Conservation (phyloP, 2,113 vertebrate species). For the Chaetodon auriga region DNA sequence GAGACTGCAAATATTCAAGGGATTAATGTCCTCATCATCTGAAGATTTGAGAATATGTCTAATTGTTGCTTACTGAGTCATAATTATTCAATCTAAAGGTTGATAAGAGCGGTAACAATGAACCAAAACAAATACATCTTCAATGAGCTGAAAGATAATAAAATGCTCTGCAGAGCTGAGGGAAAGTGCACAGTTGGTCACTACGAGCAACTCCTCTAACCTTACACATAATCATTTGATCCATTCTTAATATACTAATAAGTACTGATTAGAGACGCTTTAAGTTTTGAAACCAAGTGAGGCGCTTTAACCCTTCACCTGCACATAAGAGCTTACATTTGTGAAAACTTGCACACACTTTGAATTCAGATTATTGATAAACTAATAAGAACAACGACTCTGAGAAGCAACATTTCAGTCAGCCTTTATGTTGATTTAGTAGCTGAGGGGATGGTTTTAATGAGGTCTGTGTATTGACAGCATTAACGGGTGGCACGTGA, state of each 20-base stretch:
- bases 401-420: too few relatives aligned
- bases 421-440: not conserved
- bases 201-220: not conserved
- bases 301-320: not conserved
- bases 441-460: not conserved
- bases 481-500: slow-evolving; percentile 18
- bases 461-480: slow-evolving; percentile 13
- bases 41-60: not conserved
- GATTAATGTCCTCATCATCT: not conserved
- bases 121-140: not conserved
- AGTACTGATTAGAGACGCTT: not conserved
- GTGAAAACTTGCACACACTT: not conserved
- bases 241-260: not conserved
- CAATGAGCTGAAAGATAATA: not conserved
- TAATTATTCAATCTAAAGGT: not conserved
- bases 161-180: not conserved
- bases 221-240: not conserved
- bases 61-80: not conserved
- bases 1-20: slow-evolving; percentile 6
- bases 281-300: not conserved
- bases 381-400: not conserved
- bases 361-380: not conserved
- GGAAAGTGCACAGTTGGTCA: not conserved
- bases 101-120: not conserved
- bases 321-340: not conserved